phyloP scores from a whole-genome alignment of 2,113 vertebrate species.

The Paratilapia polleni region DNA sequence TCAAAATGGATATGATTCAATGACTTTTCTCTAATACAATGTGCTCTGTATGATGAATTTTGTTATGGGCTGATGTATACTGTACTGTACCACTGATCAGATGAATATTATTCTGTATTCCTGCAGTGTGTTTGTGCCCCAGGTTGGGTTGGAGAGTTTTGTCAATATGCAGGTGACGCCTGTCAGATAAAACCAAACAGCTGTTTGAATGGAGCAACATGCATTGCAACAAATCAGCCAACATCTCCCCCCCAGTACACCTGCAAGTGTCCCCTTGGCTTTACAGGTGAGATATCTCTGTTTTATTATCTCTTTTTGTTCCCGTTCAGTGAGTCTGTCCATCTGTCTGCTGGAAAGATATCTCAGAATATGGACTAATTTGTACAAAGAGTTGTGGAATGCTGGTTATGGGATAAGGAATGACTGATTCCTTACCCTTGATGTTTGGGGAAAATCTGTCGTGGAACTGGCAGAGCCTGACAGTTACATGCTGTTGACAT shows the following conservation, averaged over 20 bases:
- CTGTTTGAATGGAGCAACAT: slow-evolving; percentile 80
- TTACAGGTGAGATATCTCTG: slow-evolving; percentile 78
- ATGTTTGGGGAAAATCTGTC: slow-evolving; percentile 10
- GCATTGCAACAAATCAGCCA: slow-evolving; percentile 73
- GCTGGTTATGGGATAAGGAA: not conserved
- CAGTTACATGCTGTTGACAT: not conserved
- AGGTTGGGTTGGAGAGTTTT: slow-evolving; percentile 81
- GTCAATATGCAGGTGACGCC: slow-evolving; percentile 78
- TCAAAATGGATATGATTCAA: not conserved
- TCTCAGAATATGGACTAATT: slow-evolving; percentile 7
- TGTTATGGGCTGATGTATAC: not conserved
- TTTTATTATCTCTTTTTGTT: slow-evolving; percentile 9
- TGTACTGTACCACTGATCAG: not conserved
- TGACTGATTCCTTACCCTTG: slow-evolving; percentile 16
- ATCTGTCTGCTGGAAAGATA: slow-evolving; percentile 10
- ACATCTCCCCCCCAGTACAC: slow-evolving; percentile 66
- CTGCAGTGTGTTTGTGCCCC: slow-evolving; percentile 81
- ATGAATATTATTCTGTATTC: slow-evolving; percentile 13
- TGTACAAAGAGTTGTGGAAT: slow-evolving; percentile 12
- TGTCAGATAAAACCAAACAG: slow-evolving; percentile 76
- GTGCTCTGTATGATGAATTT: not conserved
- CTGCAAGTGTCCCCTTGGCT: slow-evolving; percentile 75
- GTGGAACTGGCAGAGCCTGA: not conserved
- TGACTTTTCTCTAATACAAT: not conserved
- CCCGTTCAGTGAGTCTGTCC: slow-evolving; percentile 12